Evolutionary conservation across 2,888 invertebrate species (phyloP).

Genomic region (Drosophila lacicola): DNA sequence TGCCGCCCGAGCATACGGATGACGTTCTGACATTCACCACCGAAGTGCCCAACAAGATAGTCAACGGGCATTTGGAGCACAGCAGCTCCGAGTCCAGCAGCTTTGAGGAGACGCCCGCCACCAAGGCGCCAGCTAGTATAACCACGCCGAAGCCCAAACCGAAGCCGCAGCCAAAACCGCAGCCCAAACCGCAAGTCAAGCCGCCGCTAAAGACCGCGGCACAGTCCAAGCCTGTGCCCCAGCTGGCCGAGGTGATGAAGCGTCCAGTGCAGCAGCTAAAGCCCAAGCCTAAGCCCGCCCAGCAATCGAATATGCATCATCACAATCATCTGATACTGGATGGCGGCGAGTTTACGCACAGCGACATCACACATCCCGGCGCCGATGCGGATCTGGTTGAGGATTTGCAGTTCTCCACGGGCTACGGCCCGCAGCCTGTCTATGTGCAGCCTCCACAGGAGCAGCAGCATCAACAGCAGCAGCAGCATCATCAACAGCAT

Average conservation of each 20-base stretch:
- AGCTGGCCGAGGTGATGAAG: conserved; percentile 62
- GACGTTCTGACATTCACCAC: conserved; percentile 76
- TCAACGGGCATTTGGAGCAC: conserved; percentile 67
- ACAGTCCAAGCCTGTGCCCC: conserved; percentile 44
- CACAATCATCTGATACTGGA: conserved; percentile 77
- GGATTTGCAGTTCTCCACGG: conserved; percentile 86
- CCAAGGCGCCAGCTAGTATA: conserved; percentile 41
- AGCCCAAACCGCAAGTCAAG: conserved; percentile 9
- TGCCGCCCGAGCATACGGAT: conserved; percentile 63
- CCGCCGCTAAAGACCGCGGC: conserved; percentile 29
- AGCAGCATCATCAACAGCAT: background rate
- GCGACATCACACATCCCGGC: conserved; percentile 87
- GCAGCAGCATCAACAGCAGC: conserved; percentile 83
- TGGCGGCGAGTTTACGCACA: conserved; percentile 86
- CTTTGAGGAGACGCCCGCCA: conserved; percentile 72
- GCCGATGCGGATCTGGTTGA: conserved; percentile 89
- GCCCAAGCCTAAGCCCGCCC: conserved; percentile 43
- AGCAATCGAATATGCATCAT: conserved; percentile 58
- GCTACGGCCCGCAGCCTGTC: conserved; percentile 85
- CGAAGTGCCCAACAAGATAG: conserved; percentile 83
- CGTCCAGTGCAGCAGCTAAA: conserved; percentile 48
- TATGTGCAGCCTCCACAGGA: conserved; percentile 77
- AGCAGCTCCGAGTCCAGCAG: conserved; percentile 81
- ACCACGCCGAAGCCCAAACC: conserved; percentile 43
- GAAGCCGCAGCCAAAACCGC: conserved; percentile 23